These are phyloP conservation scores for Margarornis squamiger DNA, from an alignment of 2,797 vertebrate species.

Conservation along the genomic window DNA sequence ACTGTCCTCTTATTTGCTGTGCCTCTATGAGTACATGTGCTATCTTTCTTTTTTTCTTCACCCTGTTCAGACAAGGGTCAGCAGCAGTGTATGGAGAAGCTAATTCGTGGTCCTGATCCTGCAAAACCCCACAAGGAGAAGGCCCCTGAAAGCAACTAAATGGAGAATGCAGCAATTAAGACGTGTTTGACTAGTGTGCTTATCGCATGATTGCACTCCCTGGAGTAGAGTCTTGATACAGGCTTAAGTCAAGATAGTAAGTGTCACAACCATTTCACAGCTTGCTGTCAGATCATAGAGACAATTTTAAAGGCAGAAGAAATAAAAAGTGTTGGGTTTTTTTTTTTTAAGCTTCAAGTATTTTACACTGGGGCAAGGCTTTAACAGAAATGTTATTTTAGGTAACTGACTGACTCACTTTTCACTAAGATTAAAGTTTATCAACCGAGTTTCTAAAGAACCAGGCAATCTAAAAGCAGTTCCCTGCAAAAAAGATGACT, in stretches of 20 bases:
- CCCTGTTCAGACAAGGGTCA: neutral
- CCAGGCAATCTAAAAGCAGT: neutral
- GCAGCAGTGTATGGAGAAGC: neutral
- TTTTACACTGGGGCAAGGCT: neutral
- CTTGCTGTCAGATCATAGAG: neutral
- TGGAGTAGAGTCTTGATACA: neutral
- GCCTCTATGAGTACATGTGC: neutral
- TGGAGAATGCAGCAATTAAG: neutral
- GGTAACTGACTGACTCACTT: neutral
- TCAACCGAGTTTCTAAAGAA: slow-evolving; percentile 12
- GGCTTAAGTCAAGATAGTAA: neutral
- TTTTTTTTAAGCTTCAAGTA: neutral
- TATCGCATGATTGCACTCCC: neutral
- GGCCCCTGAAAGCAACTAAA: neutral
- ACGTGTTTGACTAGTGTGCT: neutral
- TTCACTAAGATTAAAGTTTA: neutral
- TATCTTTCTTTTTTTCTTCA: neutral
- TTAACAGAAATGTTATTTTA: neutral
- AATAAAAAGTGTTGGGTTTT: neutral
- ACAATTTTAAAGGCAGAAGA: neutral
- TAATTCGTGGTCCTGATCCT: neutral
- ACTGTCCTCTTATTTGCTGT: neutral
- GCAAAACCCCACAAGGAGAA: neutral
- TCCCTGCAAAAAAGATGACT: neutral
- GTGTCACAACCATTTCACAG: slow-evolving; percentile 13